These are phyloP conservation scores for Octopus bimaculoides DNA, from an alignment of 1,140 invertebrate species.

Conservation along the genomic window DNA sequence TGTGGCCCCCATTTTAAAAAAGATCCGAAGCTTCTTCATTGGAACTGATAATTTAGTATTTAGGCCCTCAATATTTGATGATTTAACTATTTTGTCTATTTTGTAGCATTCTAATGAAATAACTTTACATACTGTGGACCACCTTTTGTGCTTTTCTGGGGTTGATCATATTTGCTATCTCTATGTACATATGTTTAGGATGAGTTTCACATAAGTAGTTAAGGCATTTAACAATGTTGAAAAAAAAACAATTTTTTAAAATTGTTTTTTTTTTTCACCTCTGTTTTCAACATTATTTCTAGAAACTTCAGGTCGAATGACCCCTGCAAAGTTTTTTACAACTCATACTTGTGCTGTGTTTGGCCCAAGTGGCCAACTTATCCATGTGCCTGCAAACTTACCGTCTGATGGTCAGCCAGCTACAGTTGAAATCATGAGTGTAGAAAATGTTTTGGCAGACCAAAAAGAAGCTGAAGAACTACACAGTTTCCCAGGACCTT, in stretches of 20 bases:
- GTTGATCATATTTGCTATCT: too few relatives aligned
- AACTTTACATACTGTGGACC: too few relatives aligned
- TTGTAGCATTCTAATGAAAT: too few relatives aligned
- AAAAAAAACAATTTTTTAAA: background rate
- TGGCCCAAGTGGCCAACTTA: slow-evolving; percentile 68
- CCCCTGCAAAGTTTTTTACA: slow-evolving; percentile 75
- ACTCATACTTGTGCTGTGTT: slow-evolving; percentile 69
- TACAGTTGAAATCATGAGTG: slow-evolving; percentile 68
- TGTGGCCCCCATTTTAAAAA: too few relatives aligned
- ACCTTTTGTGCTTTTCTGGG: too few relatives aligned
- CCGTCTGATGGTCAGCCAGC: slow-evolving; percentile 74
- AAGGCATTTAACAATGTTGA: background rate
- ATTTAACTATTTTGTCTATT: too few relatives aligned
- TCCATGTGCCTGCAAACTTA: slow-evolving; percentile 71
- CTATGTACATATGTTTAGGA: too few relatives aligned
- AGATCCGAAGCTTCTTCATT: too few relatives aligned
- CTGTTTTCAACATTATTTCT: slow-evolving; percentile 22
- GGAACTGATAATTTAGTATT: too few relatives aligned
- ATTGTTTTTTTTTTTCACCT: background rate
- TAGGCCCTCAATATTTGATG: too few relatives aligned
- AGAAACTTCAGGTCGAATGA: slow-evolving; percentile 66
- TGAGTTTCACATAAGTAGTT: too few relatives aligned
- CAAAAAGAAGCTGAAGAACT: slow-evolving; percentile 65
- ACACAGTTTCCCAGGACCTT: slow-evolving; percentile 72
- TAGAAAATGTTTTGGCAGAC: slow-evolving; percentile 58